phyloP scores from a whole-genome alignment of 2,888 invertebrate genomes.

The Iselma pallidipennis region DNA sequence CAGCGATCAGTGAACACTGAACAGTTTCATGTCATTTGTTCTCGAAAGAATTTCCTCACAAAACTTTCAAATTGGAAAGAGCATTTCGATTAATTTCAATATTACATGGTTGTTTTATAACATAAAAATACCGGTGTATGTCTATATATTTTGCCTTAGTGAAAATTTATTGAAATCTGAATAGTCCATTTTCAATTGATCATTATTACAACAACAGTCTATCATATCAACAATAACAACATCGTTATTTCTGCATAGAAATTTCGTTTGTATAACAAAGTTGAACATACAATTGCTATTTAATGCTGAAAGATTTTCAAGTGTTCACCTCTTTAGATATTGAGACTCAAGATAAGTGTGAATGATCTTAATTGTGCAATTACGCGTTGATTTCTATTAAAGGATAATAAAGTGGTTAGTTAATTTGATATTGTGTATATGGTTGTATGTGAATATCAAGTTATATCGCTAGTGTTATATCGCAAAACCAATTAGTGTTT shows the following conservation, averaged over 20 bases:
- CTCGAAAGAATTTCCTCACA: not conserved
- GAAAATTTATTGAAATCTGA: not conserved
- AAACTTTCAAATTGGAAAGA: not conserved
- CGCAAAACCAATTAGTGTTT: slow-evolving; percentile 26
- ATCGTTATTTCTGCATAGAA: not conserved
- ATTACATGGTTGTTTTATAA: not conserved
- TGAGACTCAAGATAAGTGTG: not conserved
- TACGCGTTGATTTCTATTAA: not conserved
- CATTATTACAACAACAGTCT: not conserved
- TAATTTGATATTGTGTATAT: not conserved
- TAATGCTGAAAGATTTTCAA: not conserved
- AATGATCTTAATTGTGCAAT: not conserved
- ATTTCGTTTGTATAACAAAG: not conserved
- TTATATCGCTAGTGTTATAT: not conserved
- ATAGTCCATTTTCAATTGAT: not conserved
- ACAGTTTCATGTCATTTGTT: not conserved
- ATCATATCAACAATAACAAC: not conserved
- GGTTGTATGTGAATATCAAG: not conserved
- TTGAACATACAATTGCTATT: not conserved
- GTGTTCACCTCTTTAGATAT: not conserved
- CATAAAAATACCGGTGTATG: not conserved
- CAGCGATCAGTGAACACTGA: not conserved
- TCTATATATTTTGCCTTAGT: not conserved
- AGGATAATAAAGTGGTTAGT: not conserved
- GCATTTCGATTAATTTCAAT: not conserved